These are phyloP conservation scores for Myripristis murdjan DNA, from an alignment of 2,797 vertebrate species.

Conservation along the genomic window DNA sequence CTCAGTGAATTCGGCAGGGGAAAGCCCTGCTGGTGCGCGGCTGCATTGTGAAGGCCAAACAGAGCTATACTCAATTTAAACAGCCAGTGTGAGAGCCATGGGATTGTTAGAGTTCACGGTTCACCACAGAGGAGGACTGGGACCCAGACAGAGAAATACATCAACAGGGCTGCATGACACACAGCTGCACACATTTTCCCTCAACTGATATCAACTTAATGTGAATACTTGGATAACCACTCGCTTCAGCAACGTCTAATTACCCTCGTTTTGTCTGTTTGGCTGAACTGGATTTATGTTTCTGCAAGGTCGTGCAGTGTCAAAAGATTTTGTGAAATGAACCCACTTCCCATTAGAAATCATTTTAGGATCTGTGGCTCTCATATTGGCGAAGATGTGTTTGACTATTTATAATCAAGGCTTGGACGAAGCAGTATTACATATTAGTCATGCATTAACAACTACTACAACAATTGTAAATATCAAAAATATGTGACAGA, in stretches of 20 bases:
- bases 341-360: too few relatives aligned
- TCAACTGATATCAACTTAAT: conserved; percentile 45
- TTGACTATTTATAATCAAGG: too few relatives aligned
- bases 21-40: conserved; percentile 65
- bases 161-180: conserved; percentile 30
- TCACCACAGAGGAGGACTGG: conserved; percentile 41
- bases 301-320: conserved; percentile 13
- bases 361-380: too few relatives aligned
- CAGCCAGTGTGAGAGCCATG: conserved; percentile 59
- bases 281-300: conserved; percentile 40
- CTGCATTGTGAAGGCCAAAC: conserved; percentile 78
- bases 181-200: conserved; percentile 61
- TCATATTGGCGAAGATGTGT: too few relatives aligned
- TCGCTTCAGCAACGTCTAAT: conserved; percentile 52
- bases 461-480: too few relatives aligned
- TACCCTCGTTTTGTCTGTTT: conserved; percentile 44
- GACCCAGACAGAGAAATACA: conserved; percentile 20
- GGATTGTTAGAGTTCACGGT: conserved; percentile 60
- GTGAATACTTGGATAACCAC: conserved; percentile 43
- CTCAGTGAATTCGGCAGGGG: conserved; percentile 60
- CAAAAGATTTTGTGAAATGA: conserved; percentile 14
- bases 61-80: conserved; percentile 74
- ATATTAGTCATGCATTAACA: too few relatives aligned
- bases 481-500: too few relatives aligned
- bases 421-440: too few relatives aligned